Percentiles rank a stretch among this genome's conserved stretches.
These are phyloP conservation scores for Drosophila funebris DNA, from an alignment of 1,140 invertebrate genomes.

Conservation along the genomic window DNA sequence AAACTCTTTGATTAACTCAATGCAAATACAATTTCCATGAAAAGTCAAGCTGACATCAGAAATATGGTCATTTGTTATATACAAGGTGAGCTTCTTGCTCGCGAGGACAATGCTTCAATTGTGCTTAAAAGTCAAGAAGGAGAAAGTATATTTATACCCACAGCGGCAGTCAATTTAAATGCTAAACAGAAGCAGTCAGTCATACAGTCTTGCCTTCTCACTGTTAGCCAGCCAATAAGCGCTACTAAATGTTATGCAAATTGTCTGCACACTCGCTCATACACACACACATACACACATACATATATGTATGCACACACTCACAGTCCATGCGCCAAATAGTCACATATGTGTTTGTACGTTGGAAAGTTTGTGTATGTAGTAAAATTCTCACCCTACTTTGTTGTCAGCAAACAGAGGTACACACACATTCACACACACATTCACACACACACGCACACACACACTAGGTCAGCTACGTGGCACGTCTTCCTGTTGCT, in stretches of 20 bases:
- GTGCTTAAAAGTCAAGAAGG: slow-evolving; percentile 5
- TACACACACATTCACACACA: slow-evolving; percentile 3
- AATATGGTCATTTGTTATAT: slow-evolving; percentile 18
- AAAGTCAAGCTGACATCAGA: slow-evolving; percentile 9
- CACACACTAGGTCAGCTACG: neutral
- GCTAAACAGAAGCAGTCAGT: slow-evolving; percentile 34
- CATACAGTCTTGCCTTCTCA: neutral
- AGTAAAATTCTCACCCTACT: slow-evolving; percentile 11
- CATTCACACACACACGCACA: slow-evolving; percentile 7
- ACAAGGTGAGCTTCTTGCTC: slow-evolving; percentile 9
- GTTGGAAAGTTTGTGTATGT: neutral
- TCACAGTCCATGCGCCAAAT: slow-evolving; percentile 3
- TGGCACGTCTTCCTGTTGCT: slow-evolving; percentile 49
- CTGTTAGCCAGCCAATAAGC: slow-evolving; percentile 36
- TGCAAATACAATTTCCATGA: neutral
- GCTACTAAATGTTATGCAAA: slow-evolving; percentile 57
- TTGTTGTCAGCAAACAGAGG: slow-evolving; percentile 13
- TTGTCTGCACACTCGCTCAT: slow-evolving; percentile 20
- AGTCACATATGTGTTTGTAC: neutral
- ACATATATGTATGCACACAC: too few species aligned
- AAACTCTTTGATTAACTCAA: neutral
- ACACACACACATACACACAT: neutral
- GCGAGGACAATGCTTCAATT: neutral
- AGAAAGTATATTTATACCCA: neutral
- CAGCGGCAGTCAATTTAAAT: slow-evolving; percentile 49